phyloP scores from a whole-genome alignment of 2,113 vertebrate genomes.

The Mionectes macconnelli region DNA sequence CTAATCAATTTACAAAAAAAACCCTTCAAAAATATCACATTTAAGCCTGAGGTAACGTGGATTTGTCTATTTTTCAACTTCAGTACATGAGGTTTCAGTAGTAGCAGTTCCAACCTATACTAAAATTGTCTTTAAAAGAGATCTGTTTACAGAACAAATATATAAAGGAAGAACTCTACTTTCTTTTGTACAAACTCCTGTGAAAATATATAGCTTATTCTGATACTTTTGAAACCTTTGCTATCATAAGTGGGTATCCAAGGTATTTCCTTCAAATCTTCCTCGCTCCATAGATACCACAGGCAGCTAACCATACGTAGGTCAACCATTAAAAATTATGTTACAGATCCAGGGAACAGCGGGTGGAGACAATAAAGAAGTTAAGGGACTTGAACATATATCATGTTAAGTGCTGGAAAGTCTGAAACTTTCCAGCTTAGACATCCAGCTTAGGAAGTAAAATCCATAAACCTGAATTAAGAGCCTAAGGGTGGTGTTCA shows the following conservation, averaged over 20 bases:
- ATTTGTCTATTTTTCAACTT: neutral
- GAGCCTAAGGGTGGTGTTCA: neutral
- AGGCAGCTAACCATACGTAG: neutral
- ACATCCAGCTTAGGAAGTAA: neutral
- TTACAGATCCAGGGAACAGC: neutral
- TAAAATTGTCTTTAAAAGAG: neutral
- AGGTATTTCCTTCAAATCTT: neutral
- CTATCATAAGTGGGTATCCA: neutral
- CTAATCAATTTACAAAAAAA: neutral
- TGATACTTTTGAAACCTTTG: neutral
- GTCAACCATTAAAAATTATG: neutral
- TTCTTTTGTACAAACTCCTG: neutral
- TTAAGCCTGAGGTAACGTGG: neutral
- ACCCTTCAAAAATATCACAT: neutral
- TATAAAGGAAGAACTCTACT: neutral
- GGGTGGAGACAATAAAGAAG: neutral
- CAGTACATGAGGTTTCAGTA: neutral
- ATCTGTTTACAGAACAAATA: neutral
- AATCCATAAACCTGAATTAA: conserved; percentile 12
- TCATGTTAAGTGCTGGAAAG: neutral
- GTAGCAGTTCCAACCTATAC: neutral
- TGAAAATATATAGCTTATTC: neutral
- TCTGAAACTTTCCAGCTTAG: neutral
- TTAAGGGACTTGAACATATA: neutral
- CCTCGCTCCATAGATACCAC: neutral